These are phyloP conservation scores for Anoplopoma fimbria DNA, from an alignment of 2,113 vertebrate species.

Conservation along the genomic window DNA sequence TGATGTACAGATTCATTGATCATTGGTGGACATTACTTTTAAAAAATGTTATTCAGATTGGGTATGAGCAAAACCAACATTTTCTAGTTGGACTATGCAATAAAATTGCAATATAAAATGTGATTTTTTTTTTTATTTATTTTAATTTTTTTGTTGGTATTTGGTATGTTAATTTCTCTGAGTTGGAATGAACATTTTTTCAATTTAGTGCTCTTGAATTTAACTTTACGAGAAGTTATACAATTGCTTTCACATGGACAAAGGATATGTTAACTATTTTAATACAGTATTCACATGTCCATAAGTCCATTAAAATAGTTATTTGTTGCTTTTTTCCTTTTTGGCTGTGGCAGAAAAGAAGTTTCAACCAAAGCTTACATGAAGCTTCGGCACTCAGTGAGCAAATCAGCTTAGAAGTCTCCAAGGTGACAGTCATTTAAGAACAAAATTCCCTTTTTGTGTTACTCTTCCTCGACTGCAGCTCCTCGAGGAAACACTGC, in stretches of 20 bases:
- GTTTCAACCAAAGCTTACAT: background rate
- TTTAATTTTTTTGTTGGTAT: background rate
- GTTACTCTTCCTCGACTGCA: background rate
- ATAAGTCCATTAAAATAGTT: background rate
- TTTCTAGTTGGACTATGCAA: background rate
- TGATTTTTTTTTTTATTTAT: no score
- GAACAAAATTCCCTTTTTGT: background rate
- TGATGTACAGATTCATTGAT: background rate
- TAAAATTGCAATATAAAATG: background rate
- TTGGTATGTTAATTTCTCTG: background rate
- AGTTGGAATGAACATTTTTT: background rate
- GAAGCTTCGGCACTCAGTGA: background rate
- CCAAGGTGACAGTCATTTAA: background rate
- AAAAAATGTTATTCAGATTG: background rate
- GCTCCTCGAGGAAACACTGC: background rate
- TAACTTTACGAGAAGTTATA: background rate
- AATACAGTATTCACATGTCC: background rate
- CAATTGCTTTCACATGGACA: background rate
- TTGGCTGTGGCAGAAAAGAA: no score
- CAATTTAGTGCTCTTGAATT: background rate
- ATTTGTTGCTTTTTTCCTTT: background rate
- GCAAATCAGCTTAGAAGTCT: background rate
- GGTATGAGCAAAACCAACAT: background rate
- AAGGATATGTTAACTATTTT: background rate
- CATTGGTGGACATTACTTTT: background rate